Evolutionary conservation across 2,797 vertebrate genomes (phyloP).

Genomic region (Pteronotus mesoamericanus): DNA sequence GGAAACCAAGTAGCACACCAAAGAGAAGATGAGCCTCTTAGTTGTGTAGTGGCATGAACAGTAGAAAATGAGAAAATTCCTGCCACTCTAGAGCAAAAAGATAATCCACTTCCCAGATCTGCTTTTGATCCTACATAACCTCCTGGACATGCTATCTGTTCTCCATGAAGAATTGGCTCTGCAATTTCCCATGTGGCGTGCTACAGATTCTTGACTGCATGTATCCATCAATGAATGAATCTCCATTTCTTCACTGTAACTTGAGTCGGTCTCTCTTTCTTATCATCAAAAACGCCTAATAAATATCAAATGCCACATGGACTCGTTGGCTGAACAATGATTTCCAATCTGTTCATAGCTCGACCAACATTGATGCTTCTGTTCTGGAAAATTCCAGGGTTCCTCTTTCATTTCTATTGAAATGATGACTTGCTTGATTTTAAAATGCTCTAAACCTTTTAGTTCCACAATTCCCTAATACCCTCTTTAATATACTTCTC

Average conservation of each 20-base stretch:
- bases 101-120: not conserved
- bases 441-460: not conserved
- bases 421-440: not conserved
- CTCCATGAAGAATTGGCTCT: not conserved
- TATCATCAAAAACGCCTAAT: not conserved
- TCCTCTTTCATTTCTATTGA: not conserved
- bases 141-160: not conserved
- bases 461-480: not conserved
- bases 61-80: not conserved
- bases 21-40: not conserved
- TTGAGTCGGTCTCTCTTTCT: not conserved
- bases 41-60: not conserved
- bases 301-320: not conserved
- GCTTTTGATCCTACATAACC: not conserved
- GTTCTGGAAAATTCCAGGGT: not conserved
- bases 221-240: not conserved
- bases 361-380: not conserved
- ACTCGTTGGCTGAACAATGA: not conserved
- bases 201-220: not conserved
- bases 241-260: not conserved
- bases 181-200: not conserved
- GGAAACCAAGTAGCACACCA: rapidly evolving
- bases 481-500: not conserved
- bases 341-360: not conserved
- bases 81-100: not conserved